Percentiles rank a stretch among this genome's conserved stretches.
phyloP scores from a whole-genome alignment of 2,888 invertebrate genomes.

The Yponomeuta evonymella region DNA sequence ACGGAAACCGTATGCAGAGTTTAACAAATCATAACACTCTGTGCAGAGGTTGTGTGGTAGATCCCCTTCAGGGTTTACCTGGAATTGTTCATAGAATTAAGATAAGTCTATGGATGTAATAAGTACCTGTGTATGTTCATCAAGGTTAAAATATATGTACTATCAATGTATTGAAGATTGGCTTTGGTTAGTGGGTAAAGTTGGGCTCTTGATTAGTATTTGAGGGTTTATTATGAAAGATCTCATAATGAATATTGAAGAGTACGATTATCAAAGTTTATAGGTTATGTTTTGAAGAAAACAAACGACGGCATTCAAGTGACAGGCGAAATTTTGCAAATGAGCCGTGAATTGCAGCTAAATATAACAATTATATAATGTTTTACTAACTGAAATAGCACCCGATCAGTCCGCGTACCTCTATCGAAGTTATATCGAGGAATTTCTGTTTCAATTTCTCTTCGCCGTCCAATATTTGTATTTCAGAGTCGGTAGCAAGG shows the following conservation, averaged over 20 bases:
- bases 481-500: constrained; percentile 56
- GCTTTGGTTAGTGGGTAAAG: no score
- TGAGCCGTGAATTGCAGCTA: no score
- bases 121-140: no score
- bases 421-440: constrained; percentile 56
- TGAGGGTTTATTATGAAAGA: no score
- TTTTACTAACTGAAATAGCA: constrained; percentile 5
- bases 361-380: neutral
- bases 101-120: no score
- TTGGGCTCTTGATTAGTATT: no score
- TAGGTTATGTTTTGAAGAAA: constrained; percentile 10
- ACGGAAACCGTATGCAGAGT: constrained; percentile 59
- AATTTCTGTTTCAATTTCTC: constrained; percentile 55
- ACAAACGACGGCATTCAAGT: constrained; percentile 9
- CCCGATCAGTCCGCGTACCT: constrained; percentile 37
- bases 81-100: constrained; percentile 28
- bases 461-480: constrained; percentile 56
- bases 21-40: constrained; percentile 52
- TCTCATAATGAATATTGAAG: no score
- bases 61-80: constrained; percentile 59
- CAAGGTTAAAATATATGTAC: no score
- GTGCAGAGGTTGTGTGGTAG: constrained; percentile 61
- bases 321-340: neutral
- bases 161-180: no score
- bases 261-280: neutral